phyloP scores from a whole-genome alignment of 2,888 invertebrate species.

The Invenusta paracnida region DNA sequence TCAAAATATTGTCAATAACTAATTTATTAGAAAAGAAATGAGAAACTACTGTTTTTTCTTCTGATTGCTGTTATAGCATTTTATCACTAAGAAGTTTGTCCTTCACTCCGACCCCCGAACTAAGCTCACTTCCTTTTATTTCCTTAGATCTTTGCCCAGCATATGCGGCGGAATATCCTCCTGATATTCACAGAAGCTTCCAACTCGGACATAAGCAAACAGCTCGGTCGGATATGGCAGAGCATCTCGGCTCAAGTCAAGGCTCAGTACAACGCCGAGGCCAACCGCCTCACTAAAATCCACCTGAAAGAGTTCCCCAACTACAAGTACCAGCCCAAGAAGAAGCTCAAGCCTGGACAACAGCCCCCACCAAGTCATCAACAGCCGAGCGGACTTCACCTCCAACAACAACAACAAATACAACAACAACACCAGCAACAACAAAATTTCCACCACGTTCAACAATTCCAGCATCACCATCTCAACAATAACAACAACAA shows the following conservation, averaged over 20 bases:
- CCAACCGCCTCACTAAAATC: slow-evolving; percentile 20
- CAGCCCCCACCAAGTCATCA: neutral
- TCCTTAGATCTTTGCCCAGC: slow-evolving; percentile 42
- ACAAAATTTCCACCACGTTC: neutral
- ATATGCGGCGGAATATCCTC: slow-evolving; percentile 39
- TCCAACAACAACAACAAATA: neutral
- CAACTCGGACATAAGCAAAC: slow-evolving; percentile 42
- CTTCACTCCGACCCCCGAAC: too few species aligned
- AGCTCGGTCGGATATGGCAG: slow-evolving; percentile 42
- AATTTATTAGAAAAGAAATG: too few species aligned
- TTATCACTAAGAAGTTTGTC: too few species aligned
- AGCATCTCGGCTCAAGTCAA: slow-evolving; percentile 11
- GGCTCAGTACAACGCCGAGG: slow-evolving; percentile 39
- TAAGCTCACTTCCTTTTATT: too few species aligned
- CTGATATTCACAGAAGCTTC: slow-evolving; percentile 37
- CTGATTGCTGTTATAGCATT: too few species aligned
- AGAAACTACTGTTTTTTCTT: too few species aligned
- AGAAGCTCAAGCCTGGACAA: slow-evolving; percentile 30
- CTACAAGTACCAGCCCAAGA: slow-evolving; percentile 42
- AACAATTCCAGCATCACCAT: neutral
- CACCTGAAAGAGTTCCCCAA: slow-evolving; percentile 40
- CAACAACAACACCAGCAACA: neutral
- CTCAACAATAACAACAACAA: neutral
- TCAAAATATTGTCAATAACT: too few species aligned
- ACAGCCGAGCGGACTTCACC: neutral